Evolutionary conservation across 1,140 invertebrate species (phyloP).

Genomic region (Ceratina australensis): DNA sequence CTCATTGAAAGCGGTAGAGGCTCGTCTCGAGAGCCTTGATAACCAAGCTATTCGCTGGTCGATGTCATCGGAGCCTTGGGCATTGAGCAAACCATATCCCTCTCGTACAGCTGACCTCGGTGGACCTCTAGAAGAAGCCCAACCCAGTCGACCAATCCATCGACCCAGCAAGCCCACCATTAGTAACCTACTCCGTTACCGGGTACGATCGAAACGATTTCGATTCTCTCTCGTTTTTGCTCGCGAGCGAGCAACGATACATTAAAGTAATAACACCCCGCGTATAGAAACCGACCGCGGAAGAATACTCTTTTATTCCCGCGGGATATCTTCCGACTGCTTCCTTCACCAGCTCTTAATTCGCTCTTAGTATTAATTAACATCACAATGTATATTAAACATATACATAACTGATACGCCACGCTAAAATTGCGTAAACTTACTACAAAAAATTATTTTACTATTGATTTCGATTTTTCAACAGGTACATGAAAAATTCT

Average conservation of each 20-base stretch:
- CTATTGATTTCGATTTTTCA: too few species aligned
- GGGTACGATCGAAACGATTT: conserved; percentile 63
- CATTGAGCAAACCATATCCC: conserved; percentile 74
- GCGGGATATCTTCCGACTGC: conserved; percentile 26
- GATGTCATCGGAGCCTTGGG: conserved; percentile 77
- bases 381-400: too few species aligned
- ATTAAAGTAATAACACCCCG: conserved; percentile 66
- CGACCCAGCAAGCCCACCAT: conserved; percentile 73
- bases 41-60: conserved; percentile 73
- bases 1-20: conserved; percentile 59
- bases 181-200: conserved; percentile 67
- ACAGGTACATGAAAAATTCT: too few species aligned
- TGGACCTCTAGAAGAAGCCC: conserved; percentile 75
- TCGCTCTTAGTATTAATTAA: too few species aligned
- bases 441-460: too few species aligned
- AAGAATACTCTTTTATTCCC: conserved; percentile 51
- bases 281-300: conserved; percentile 25
- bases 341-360: background rate
- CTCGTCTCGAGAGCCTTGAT: conserved; percentile 46
- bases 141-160: conserved; percentile 71
- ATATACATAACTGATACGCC: too few species aligned
- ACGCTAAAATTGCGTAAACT: too few species aligned
- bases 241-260: conserved; percentile 60
- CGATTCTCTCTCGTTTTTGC: conserved; percentile 62
- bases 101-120: conserved; percentile 73